A percentile compares a stretch with the other conserved stretches of the same genome.
Evolutionary conservation across 2,797 vertebrate species (phyloP).

Genomic region (Eospalax fontanierii): DNA sequence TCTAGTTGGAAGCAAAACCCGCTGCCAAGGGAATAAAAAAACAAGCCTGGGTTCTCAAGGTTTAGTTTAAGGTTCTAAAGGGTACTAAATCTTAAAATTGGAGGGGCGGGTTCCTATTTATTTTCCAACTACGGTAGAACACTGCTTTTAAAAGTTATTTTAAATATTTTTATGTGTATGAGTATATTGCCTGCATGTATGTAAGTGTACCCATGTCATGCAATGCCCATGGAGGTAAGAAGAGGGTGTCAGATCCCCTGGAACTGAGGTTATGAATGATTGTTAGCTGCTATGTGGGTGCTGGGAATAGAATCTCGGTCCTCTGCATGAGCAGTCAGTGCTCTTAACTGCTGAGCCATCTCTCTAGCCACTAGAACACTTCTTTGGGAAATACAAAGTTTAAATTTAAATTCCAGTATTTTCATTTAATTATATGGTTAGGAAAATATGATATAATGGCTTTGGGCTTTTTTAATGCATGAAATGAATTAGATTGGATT

Average conservation of each 20-base stretch:
- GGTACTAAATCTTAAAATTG: background rate
- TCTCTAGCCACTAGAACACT: background rate
- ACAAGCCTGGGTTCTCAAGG: conserved; percentile 5
- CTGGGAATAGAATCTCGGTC: no score
- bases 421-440: conserved; percentile 1
- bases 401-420: conserved; percentile 43
- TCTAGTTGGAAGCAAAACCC: conserved; percentile 65
- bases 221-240: no score
- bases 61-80: conserved; percentile 50
- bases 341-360: no score
- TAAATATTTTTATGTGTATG: no score
- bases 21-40: conserved; percentile 45
- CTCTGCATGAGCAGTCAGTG: no score
- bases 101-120: background rate
- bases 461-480: conserved; percentile 23
- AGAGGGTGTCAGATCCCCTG: no score
- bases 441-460: background rate
- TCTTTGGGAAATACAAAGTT: background rate
- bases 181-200: no score
- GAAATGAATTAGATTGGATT: conserved; percentile 39
- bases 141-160: no score
- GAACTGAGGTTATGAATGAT: no score
- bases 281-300: no score
- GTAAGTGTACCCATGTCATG: no score
- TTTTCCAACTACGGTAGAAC: background rate